Base-by-base conservation (phyloP, 2,113 vertebrate genomes). In the Centropus unirufus region DNA sequence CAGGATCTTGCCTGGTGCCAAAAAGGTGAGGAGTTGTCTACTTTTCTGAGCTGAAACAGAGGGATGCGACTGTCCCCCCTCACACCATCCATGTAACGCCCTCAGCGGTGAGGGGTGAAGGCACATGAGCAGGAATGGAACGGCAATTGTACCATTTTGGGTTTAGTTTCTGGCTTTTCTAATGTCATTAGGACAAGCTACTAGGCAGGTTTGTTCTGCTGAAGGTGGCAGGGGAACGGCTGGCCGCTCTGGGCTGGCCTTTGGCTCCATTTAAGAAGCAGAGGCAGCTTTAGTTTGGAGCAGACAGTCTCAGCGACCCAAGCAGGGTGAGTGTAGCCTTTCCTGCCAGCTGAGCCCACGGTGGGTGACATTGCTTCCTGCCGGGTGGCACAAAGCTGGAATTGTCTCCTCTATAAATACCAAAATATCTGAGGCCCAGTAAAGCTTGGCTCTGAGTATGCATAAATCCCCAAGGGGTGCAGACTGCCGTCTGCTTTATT, bases 21-120 rank as follows among this genome's bases (percentile, higher is more conserved):
- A 2, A 0, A 2, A 0, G 10, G 57, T 24, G 44, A 11, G 24
- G 42, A 29, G 3, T 46, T 46, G 0, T 1, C 12, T 15, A 3
- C 57, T 26, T 12, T 20, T 8, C 44, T 24, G 57, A 4, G 30
- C 57, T 14, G 58, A 19, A 8, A 34, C 27, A 2, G 17, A 5
- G 20, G 32, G 76, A 15, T 32, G 64, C 4, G 30, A 4, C 32
- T 29, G 18, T n/a, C 49, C 62, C 36, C 22, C 30, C 54, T 34
- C 21, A 4, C 3, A 7, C 51, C 34, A 51, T 29, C 17, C 2
- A 27, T 1, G 20, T 14, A 10, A 19, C 17, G 3, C 2, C 2
- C 40, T 39, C 29, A 2, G 54, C 0, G 12, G 12, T 49, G 52
- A 18, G n/a, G 27, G 36, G 24, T 2, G 29, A 29, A 36, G 70